Evolutionary conservation across 2,113 vertebrate species (phyloP).

Genomic region (Chaetodon trifascialis): DNA sequence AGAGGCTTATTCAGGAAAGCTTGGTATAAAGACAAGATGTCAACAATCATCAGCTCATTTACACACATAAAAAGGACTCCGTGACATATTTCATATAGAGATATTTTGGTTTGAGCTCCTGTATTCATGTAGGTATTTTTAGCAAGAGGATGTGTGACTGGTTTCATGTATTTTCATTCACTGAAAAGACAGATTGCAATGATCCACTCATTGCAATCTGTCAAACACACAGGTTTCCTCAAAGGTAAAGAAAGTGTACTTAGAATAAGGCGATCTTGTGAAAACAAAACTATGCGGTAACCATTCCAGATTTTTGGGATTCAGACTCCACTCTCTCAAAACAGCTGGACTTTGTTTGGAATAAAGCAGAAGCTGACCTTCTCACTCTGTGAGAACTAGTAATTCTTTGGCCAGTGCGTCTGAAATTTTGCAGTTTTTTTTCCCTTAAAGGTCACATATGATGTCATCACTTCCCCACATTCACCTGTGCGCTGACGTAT

Average conservation of each 20-base stretch:
- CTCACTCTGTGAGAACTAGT: neutral
- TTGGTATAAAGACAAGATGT: neutral
- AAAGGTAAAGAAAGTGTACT: neutral
- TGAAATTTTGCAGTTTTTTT: neutral
- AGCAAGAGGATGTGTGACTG: neutral
- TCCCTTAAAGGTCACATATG: neutral
- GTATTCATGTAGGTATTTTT: neutral
- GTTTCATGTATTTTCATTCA: neutral
- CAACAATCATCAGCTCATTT: neutral
- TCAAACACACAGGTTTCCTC: neutral
- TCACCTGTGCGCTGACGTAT: constrained; percentile 94
- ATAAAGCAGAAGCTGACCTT: neutral
- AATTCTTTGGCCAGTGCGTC: neutral
- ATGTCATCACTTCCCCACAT: neutral
- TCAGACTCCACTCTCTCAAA: neutral
- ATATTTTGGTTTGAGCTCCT: neutral
- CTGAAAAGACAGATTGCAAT: neutral
- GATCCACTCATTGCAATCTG: neutral
- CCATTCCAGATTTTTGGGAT: neutral
- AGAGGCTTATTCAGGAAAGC: neutral
- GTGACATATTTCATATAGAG: neutral
- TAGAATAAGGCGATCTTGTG: neutral
- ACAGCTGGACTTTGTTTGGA: neutral
- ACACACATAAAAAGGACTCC: neutral
- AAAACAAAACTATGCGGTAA: neutral